These are phyloP conservation scores for Torymus texanus DNA, from an alignment of 2,888 invertebrate genomes.

Conservation along the genomic window DNA sequence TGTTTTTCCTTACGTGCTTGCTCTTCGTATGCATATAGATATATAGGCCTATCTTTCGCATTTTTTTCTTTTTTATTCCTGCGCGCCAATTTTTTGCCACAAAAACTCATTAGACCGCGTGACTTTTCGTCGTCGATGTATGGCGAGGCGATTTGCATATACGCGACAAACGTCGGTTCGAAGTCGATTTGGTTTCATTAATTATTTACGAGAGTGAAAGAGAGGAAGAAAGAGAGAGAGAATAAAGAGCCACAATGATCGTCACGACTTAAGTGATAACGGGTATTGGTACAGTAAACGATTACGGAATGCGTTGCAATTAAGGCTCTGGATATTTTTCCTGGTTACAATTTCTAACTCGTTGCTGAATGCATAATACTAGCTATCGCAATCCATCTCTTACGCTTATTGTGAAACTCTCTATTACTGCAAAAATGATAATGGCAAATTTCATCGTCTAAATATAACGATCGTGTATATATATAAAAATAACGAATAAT, in stretches of 20 bases:
- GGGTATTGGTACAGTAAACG: constrained; percentile 13
- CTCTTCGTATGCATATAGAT: not conserved
- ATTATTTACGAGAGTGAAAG: constrained; percentile 22
- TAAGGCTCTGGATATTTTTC: constrained; percentile 1
- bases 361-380: too few relatives aligned
- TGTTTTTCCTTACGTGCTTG: not conserved
- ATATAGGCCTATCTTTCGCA: not conserved
- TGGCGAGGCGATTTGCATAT: constrained; percentile 8
- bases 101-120: not conserved
- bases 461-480: too few relatives aligned
- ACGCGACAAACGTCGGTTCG: constrained; percentile 1
- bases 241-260: not conserved
- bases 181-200: constrained; percentile 24
- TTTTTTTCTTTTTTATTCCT: not conserved
- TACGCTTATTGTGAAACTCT: too few relatives aligned
- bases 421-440: too few relatives aligned
- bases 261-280: constrained; percentile 10
- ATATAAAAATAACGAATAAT: too few relatives aligned
- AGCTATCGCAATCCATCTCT: too few relatives aligned
- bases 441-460: too few relatives aligned
- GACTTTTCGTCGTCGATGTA: not conserved
- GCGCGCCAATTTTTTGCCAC: too few relatives aligned
- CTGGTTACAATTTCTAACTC: too few relatives aligned
- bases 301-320: constrained; percentile 28
- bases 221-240: too few relatives aligned